Evolutionary conservation across 2,888 invertebrate genomes (phyloP).

Genomic region (Trypoxylon attenuatum): DNA sequence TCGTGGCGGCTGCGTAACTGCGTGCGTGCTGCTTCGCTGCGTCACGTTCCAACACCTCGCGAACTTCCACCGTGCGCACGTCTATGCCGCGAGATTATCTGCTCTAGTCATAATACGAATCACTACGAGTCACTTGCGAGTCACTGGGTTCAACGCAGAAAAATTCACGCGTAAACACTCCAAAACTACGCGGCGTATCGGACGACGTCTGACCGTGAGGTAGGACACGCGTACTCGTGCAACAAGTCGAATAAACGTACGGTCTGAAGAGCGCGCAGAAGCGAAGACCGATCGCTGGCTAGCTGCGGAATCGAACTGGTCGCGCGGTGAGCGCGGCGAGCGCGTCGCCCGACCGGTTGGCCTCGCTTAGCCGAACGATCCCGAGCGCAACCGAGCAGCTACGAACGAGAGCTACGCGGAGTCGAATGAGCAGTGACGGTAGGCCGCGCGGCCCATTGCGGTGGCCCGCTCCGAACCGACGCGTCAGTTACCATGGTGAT

Average conservation of each 20-base stretch:
- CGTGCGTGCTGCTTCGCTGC: slow-evolving; percentile 21
- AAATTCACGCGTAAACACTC: too few relatives aligned
- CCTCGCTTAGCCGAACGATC: slow-evolving; percentile 64
- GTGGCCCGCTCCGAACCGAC: slow-evolving; percentile 18
- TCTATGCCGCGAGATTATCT: neutral
- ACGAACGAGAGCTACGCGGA: slow-evolving; percentile 47
- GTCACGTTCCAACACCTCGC: slow-evolving; percentile 9
- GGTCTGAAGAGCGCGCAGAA: too few relatives aligned
- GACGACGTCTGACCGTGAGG: too few relatives aligned
- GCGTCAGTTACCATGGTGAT: slow-evolving; percentile 63
- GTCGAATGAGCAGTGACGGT: slow-evolving; percentile 34
- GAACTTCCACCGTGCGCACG: too few relatives aligned
- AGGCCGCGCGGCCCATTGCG: slow-evolving; percentile 29
- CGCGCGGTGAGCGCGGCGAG: slow-evolving; percentile 52
- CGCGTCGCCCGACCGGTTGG: slow-evolving; percentile 68
- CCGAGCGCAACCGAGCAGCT: slow-evolving; percentile 51
- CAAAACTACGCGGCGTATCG: too few relatives aligned
- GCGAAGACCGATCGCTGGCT: slow-evolving; percentile 56
- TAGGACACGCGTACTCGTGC: too few relatives aligned
- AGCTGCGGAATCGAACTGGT: slow-evolving; percentile 68
- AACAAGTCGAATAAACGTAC: neutral
- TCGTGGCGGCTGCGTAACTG: neutral
- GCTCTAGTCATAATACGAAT: neutral
- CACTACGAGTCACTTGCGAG: too few relatives aligned
- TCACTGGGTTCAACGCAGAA: too few relatives aligned